Percentiles rank a stretch among this genome's conserved stretches.
Evolutionary conservation across 2,888 invertebrate genomes (phyloP).

Genomic region (Liopterus haemorrhoidalis): DNA sequence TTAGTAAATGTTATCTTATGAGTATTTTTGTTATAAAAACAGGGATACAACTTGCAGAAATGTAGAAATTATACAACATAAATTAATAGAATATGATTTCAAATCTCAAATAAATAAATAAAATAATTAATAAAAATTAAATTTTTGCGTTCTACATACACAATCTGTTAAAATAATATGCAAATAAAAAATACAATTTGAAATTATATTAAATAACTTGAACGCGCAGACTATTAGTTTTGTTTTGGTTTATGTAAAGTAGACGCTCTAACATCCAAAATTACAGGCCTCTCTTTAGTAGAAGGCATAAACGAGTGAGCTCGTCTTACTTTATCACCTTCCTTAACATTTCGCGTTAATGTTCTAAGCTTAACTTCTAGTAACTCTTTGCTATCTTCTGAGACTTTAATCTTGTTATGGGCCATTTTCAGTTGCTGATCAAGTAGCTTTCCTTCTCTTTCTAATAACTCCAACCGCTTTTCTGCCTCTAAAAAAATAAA

Average conservation of each 20-base stretch:
- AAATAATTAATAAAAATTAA: background rate
- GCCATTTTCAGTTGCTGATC: slow-evolving; percentile 66
- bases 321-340: slow-evolving; percentile 57
- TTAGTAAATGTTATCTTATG: background rate
- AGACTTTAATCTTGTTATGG: slow-evolving; percentile 60
- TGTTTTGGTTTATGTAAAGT: slow-evolving; percentile 37
- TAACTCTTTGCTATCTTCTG: slow-evolving; percentile 58
- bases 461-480: slow-evolving; percentile 60
- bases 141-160: too few species aligned
- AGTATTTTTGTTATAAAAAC: too few species aligned
- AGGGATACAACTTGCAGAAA: too few species aligned
- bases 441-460: slow-evolving; percentile 62
- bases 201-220: background rate
- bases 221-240: slow-evolving; percentile 13
- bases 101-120: too few species aligned
- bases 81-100: too few species aligned
- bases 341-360: slow-evolving; percentile 51
- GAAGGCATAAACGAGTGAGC: slow-evolving; percentile 67
- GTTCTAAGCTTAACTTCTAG: slow-evolving; percentile 53
- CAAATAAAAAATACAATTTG: background rate
- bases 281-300: slow-evolving; percentile 51
- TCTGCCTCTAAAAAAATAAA: slow-evolving; percentile 58
- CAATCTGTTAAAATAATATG: slow-evolving; percentile 1
- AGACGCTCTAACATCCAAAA: slow-evolving; percentile 42
- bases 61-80: too few species aligned